Base-by-base conservation (phyloP, 1,140 invertebrate species). In the Bombus balteatus region DNA sequence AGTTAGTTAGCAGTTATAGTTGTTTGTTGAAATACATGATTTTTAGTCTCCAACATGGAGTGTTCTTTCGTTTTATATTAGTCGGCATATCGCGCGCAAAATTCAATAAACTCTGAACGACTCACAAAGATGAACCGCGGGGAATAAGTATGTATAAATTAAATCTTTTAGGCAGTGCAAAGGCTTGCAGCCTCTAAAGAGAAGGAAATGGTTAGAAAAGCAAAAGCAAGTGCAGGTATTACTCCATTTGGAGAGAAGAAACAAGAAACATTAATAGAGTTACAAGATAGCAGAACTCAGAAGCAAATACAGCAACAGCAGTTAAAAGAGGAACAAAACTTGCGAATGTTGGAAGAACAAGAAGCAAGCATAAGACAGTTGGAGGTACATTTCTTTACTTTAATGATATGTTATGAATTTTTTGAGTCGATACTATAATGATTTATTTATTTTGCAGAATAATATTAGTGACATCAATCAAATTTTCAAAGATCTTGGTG, bases 401-500 rank as follows among this genome's bases (percentile, higher is more conserved):
- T 25, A 95, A 99, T 97, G 97, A 96, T 91, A 98, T 99, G 95
- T 99, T 89, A 96, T 97, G 89, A 98, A 98, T 93, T 98, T 99
- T 25, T 15, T 62, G 34, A 22, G 47, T 28, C 59, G 43, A 43
- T 76, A 62, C 28, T 66, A 13, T 32, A 72, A 74, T 43, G 1
- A 62, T 66, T 53, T 71, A 39, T 41, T 32, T 53, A 53, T 22
- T 94, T 96, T 96, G 90, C 95, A 99, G 98, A 97, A 96, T 91
- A 98, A 99, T 95, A 99, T 99, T 90, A 97, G 97, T 89, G 98
- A 99, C 93, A 98, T 99, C 28, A 99, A 99, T 95, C 97, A 99
- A 95, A 99, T 99, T 91, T 99, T 99, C 95, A 99, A 99, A 96
- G 99, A 99, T 93, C 96, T 99, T 73, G 99, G 99, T 8, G 97